Evolutionary conservation across 2,113 vertebrate species (phyloP), one percentile per base, ranked within the genome.

Genomic region (Gobius niger): DNA sequence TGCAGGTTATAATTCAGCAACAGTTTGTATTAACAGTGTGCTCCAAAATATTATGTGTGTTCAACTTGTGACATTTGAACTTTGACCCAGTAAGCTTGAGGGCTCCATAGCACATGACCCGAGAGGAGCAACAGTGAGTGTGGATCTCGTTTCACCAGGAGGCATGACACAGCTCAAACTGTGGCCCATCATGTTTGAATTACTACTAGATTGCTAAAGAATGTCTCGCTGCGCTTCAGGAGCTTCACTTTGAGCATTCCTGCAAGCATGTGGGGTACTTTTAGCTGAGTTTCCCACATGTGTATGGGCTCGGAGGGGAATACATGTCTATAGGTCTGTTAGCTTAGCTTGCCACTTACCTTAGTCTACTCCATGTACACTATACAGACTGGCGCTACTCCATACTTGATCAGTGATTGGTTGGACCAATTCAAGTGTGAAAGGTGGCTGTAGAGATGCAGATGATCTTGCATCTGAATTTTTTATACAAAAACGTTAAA

Each of bases 111-210:
- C 44, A 56, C 59, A 62, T 47, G 46, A 65, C 70, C 77, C 57
- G 71, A 49, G 9, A 70, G 61, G 49, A 71, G 76, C 14, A 66
- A 68, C 72, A 53, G 65, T 67, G 77, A 81, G 72, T 14, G 65
- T 76, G 53, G 61, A n/a, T 82, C 77, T 75, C 66, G 6, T 75
- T 79, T 57, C 66, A 67, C 64, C 14, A 12, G 67, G 44, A 81
- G 81, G 79, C 56, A 18, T 15, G 78, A 73, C 49, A 66, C 82
- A 54, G 62, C 78, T 85, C 78, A 76, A 70, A 87, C 68, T 34
- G 24, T 34, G 24, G 24, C 24, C 79, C 86, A 84, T 87, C 88
- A 73, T 85, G 76, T 91, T 90, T 87, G 87, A 89, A 90, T 91
- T 91, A 90, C 85, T 81, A 83, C 70, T 85, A 82, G 80, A 81